A percentile compares a stretch with the other conserved stretches of the same genome.
Conservation (phyloP, 2,888 invertebrate species). For the Metalampra italica region DNA sequence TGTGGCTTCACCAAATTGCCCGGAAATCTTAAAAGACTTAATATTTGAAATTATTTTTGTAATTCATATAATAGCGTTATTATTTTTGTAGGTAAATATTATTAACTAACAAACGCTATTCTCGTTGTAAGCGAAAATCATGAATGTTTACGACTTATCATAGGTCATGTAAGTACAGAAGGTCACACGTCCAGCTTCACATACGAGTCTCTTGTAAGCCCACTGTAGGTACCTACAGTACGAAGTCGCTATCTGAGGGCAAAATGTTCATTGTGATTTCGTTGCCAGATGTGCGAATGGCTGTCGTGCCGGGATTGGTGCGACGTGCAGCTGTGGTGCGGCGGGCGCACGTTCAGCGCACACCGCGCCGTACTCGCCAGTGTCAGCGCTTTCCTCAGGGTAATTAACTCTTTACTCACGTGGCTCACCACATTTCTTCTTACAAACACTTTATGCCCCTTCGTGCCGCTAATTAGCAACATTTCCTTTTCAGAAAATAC, state of each 20-base stretch:
- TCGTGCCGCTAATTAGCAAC: conserved; percentile 12
- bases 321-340: conserved; percentile 82
- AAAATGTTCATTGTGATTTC: not conserved
- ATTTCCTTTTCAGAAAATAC: conserved; percentile 43
- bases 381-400: conserved; percentile 83
- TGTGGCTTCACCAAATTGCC: conserved; percentile 36
- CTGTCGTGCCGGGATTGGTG: conserved; percentile 63
- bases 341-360: conserved; percentile 80
- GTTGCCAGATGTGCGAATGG: conserved; percentile 63
- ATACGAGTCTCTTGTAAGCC: too few relatives aligned
- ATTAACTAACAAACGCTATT: too few relatives aligned
- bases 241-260: too few relatives aligned
- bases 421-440: not conserved
- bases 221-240: too few relatives aligned
- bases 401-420: conserved; percentile 39
- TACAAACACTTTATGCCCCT: not conserved
- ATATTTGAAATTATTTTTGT: conserved; percentile 27
- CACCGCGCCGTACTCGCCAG: conserved; percentile 83
- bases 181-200: too few relatives aligned
- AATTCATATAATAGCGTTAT: conserved; percentile 17
- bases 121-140: too few relatives aligned
- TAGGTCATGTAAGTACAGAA: too few relatives aligned
- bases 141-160: too few relatives aligned
- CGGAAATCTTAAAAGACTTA: conserved; percentile 32
- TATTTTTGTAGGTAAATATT: too few relatives aligned